Percentiles rank a stretch among this genome's conserved stretches.
Evolutionary conservation across 2,113 vertebrate species (phyloP).

Genomic region (Silurus glanis): DNA sequence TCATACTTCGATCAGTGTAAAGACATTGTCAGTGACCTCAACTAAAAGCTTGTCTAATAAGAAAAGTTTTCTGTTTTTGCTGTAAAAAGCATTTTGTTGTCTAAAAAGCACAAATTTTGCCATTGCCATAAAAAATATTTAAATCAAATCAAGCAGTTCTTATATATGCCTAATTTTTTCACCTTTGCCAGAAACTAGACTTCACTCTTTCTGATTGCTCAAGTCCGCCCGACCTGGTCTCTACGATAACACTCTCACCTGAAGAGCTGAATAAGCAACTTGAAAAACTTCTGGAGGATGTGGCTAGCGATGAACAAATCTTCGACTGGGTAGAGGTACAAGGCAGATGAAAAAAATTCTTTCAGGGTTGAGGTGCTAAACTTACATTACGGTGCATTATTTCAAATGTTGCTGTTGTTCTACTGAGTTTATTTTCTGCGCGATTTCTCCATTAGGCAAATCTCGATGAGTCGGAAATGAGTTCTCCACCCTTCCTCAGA

Average conservation of each 20-base stretch:
- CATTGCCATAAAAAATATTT: no score
- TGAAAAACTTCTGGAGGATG: conserved; percentile 91
- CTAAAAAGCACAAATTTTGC: no score
- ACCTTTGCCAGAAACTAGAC: conserved; percentile 84
- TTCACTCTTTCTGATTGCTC: conserved; percentile 82
- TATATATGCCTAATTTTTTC: background rate
- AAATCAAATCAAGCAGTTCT: no score
- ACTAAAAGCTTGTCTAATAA: no score
- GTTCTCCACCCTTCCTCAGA: conserved; percentile 96
- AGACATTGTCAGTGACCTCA: no score
- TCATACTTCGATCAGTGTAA: no score
- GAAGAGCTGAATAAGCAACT: conserved; percentile 89
- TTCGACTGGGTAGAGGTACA: conserved; percentile 98
- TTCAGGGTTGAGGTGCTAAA: background rate
- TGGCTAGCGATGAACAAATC: conserved; percentile 94
- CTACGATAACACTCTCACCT: conserved; percentile 80
- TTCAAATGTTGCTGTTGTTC: background rate
- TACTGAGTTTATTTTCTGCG: background rate
- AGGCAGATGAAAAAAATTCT: background rate
- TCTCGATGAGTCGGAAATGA: conserved; percentile 94
- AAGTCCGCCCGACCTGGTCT: conserved; percentile 79
- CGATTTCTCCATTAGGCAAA: conserved; percentile 79
- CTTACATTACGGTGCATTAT: background rate
- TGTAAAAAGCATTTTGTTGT: no score
- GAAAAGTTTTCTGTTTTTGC: no score